Base-by-base conservation (phyloP, 2,888 invertebrate genomes). In the Neoscelio sp. region DNA sequence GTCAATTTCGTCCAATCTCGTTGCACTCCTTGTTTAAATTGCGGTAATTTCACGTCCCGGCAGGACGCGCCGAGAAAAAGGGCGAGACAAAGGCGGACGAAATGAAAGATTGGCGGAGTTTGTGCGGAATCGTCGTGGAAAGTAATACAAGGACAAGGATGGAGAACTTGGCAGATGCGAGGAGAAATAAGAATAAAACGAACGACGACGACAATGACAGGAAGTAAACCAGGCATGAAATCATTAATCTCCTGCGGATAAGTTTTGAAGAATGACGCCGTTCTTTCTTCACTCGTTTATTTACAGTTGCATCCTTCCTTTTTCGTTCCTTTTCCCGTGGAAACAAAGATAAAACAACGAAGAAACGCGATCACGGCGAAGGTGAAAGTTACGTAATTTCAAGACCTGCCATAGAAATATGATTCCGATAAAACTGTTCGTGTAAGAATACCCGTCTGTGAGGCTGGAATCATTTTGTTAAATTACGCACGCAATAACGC, bases 231-330 rank as follows among this genome's bases (percentile, higher is more conserved):
- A 83, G 87, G 87, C 88, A 85, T 87, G 86, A 88, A 89, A 89
- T 89, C 89, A 89, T 89, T 89, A 88, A 89, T 89, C 89, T 89
- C 86, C 80, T 80, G 78, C 30, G 86, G 87, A 86, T 89, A 88
- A 89, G 84, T 87, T 87, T 83, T 83, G 82, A 86, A 86, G 82
- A 81, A 85, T 84, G 84, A 77, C 82, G 79, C 73, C 82, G 83
- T 84, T 83, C 83, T 83, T 82, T 84, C 83, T 50, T 52, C n/a
- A n/a, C n/a, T 50, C 18, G 52, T 18, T 56, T 18, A 64, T 48
- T 56, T 20, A 28, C 28, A 52, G 44, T 35, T 58, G 40, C 65
- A 58, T 56, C 50, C 65, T 42, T 64, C 46, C 13, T 60, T 50
- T 48, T 52, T 28, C 35, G 13, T 30, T 60, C 28, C 10, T 52